A percentile compares a stretch with the other conserved stretches of the same genome.
Conservation (phyloP, 2,113 vertebrate species). For the Lethenteron camtschaticum region DNA sequence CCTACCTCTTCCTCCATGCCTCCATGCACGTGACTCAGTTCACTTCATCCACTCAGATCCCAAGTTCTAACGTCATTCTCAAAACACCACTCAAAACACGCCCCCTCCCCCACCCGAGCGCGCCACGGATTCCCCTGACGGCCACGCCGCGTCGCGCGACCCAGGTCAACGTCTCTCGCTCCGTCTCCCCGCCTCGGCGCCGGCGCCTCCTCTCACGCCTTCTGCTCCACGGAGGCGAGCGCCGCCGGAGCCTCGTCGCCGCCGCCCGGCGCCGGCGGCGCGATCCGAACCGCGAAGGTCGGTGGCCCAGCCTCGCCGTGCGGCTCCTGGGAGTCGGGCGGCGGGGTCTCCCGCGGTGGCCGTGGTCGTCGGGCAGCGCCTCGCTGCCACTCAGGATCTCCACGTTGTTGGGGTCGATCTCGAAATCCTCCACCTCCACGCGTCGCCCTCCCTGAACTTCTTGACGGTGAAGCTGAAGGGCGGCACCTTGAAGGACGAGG, state of each 20-base stretch:
- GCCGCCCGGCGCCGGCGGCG: background rate
- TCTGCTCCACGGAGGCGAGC: background rate
- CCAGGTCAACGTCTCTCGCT: no score
- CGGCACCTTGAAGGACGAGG: conserved; percentile 47
- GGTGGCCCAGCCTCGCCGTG: background rate
- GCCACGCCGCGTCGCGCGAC: no score
- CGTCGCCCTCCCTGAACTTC: conserved; percentile 38
- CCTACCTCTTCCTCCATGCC: no score
- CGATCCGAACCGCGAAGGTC: background rate
- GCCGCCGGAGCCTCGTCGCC: background rate
- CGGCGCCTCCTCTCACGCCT: no score
- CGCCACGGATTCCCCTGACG: no score
- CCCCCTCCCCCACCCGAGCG: no score
- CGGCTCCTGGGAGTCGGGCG: background rate
- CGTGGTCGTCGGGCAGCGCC: background rate
- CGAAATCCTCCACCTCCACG: background rate
- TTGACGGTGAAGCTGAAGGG: conserved; percentile 51
- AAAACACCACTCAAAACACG: no score
- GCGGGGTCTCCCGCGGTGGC: background rate
- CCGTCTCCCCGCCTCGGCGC: no score
- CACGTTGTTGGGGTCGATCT: conserved; percentile 3
- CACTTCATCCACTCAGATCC: no score
- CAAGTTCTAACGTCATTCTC: no score
- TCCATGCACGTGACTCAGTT: no score
- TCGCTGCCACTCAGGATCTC: background rate